Conservation (phyloP, 2,797 vertebrate species). For the Podarcis lilfordi region DNA sequence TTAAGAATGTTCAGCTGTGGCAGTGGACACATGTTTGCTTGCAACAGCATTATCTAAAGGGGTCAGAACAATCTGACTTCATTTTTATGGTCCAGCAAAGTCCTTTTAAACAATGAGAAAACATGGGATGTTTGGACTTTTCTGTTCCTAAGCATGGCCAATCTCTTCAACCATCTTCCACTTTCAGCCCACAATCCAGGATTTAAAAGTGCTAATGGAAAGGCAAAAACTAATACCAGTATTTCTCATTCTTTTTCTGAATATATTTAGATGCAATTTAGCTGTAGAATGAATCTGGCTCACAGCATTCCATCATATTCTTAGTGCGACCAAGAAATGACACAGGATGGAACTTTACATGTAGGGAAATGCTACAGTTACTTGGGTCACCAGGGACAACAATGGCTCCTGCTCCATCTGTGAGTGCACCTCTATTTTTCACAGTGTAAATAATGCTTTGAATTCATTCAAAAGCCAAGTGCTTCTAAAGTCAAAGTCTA, state of each 20-base stretch:
- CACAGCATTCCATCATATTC: not conserved
- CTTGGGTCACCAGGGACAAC: not conserved
- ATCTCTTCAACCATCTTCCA: not conserved
- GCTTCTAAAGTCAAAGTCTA: too few species aligned
- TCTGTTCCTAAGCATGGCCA: not conserved
- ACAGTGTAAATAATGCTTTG: not conserved
- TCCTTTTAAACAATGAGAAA: not conserved
- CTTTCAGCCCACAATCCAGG: not conserved
- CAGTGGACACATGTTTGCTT: not conserved
- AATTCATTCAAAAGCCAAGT: not conserved
- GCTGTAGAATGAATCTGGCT: not conserved
- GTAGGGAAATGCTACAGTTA: not conserved
- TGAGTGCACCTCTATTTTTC: not conserved
- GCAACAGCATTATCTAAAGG: not conserved
- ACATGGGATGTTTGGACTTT: not conserved
- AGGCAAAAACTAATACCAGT: too few species aligned
- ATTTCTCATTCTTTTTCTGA: not conserved
- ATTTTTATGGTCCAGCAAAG: not conserved
- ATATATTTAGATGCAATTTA: too few species aligned
- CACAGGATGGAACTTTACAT: not conserved
- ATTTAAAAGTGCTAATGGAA: not conserved
- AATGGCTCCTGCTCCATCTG: not conserved
- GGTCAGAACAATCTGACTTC: not conserved
- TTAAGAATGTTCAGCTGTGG: slow-evolving; percentile 3
- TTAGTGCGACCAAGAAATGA: not conserved